Evolutionary conservation across 2,113 vertebrate species (phyloP), one percentile per base, ranked within the genome.

Genomic region (Spea multiplicata): DNA sequence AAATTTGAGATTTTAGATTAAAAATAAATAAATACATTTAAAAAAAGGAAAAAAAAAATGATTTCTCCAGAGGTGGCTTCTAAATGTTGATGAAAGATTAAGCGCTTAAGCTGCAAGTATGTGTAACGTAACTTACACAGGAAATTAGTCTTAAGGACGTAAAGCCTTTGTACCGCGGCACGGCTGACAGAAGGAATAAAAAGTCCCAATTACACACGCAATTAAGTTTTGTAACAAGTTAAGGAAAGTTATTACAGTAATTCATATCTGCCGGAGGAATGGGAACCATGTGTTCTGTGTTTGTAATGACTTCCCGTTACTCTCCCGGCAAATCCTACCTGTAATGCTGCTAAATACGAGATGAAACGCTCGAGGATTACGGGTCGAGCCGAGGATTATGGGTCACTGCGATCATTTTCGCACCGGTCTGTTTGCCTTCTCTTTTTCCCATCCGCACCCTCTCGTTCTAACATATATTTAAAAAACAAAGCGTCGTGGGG

Each of bases 1-100:
- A 46, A 14, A 61, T 8, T 8, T 14, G 6, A 68, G 44, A 68
- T 45, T 68, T 14, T 6, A 14, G 66, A 14, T 48, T 48, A 47
- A 48, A n/a, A 45, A 48, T 48, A 8, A 66, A 17, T 8, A 68
- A 8, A 30, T 30, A 30, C 1, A 30, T 30, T 30, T n/a, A n/a
- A 30, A 30, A 30, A 30, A 30, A 30, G 30, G 30, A 2, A 30
- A 30, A 2, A 30, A 30, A 30, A 30, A 30, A 30, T 30, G 30
- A 30, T 30, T 2, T 30, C 30, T 30, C 17, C 9, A 46, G n/a
- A 50, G 46, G 0, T 3, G 47, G 6, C 8, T 48, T 72, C 59
- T 44, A 16, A 66, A 17, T 79, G 62, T 73, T 79, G 61, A 55
- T 79, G 62, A 9, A 67, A 59, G 77, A 73, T 79, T 65, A 73